phyloP scores from a whole-genome alignment of 37 sponge, comb jelly and placozoan species.

The Amphimedon queenslandica region DNA sequence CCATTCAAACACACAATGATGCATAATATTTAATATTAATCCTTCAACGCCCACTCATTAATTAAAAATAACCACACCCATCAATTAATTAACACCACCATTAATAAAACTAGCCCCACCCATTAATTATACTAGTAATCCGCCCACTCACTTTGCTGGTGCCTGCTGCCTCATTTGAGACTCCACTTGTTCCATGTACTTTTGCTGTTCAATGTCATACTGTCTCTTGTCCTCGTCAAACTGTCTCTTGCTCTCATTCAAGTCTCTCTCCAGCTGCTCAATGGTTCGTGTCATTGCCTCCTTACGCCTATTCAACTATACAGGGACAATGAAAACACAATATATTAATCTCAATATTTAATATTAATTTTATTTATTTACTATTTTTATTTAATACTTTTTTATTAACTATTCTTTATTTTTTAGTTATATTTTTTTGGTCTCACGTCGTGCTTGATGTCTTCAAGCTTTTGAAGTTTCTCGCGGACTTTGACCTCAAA shows the following conservation, averaged over 20 bases:
- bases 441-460: constrained; percentile 92
- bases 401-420: neutral
- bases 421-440: neutral
- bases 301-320: constrained; percentile 86
- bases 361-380: too few species aligned
- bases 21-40: too few species aligned
- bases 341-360: neutral
- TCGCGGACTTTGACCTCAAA: constrained; percentile 96
- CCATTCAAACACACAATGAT: too few species aligned
- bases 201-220: constrained; percentile 87
- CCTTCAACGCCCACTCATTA: too few species aligned
- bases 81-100: too few species aligned
- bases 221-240: constrained; percentile 85
- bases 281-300: constrained; percentile 75
- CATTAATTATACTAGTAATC: too few species aligned
- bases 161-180: too few species aligned
- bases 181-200: constrained; percentile 72
- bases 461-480: constrained; percentile 91
- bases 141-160: too few species aligned
- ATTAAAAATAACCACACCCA: too few species aligned
- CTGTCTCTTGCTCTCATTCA: constrained; percentile 74
- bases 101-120: too few species aligned
- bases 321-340: neutral
- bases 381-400: neutral
- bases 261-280: constrained; percentile 81